Evolutionary conservation across 2,113 vertebrate genomes (phyloP).

Genomic region (Muntiacus reevesi): DNA sequence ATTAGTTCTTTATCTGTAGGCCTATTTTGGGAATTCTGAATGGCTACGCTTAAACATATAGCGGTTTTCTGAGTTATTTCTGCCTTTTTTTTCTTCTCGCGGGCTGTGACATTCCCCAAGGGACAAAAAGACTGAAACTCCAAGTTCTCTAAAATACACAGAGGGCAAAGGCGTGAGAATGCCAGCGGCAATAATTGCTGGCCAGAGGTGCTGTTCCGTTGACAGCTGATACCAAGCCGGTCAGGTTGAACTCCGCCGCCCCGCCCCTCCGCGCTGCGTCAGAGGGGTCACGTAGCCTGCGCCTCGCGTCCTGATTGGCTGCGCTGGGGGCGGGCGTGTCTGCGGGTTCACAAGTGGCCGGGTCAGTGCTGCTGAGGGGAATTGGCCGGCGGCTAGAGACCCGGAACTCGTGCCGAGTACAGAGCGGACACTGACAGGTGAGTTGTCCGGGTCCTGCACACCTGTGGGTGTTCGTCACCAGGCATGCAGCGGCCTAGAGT

Average conservation of each 20-base stretch:
- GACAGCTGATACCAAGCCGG: accelerated
- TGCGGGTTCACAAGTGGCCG: neutral
- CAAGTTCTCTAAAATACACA: neutral
- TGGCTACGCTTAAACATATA: neutral
- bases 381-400: accelerated
- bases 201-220: accelerated
- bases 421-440: neutral
- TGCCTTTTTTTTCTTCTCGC: neutral
- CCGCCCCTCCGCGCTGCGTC: accelerated
- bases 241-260: accelerated
- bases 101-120: neutral
- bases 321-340: neutral
- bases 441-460: neutral
- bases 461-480: neutral
- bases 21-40: neutral
- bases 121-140: neutral
- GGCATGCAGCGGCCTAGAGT: accelerated
- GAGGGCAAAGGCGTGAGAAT: neutral
- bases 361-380: accelerated
- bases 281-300: neutral
- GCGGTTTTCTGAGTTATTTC: neutral
- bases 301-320: slow-evolving; percentile 20
- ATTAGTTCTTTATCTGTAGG: neutral
- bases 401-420: accelerated
- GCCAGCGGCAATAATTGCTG: accelerated